Evolutionary conservation across 2,888 invertebrate genomes (phyloP).

Genomic region (Cinara cedri): DNA sequence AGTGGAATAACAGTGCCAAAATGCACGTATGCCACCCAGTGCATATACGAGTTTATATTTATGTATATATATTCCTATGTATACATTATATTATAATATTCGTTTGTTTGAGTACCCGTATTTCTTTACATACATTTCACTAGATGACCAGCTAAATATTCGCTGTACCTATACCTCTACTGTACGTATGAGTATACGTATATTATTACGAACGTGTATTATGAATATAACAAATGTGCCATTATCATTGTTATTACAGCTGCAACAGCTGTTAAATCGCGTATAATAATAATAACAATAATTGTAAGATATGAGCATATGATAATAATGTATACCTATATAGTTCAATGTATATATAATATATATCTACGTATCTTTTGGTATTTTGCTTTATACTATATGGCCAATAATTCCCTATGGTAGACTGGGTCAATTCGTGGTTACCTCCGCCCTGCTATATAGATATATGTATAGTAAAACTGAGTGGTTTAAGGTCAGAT

Average conservation of each 20-base stretch:
- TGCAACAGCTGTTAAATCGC: conserved; percentile 25
- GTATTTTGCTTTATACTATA: neutral
- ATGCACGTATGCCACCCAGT: neutral
- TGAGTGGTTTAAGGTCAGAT: neutral
- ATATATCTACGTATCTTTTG: neutral
- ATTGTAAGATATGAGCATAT: neutral
- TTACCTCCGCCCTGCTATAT: neutral
- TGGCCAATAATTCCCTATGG: neutral
- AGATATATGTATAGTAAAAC: neutral
- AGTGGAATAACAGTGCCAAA: conserved; percentile 4
- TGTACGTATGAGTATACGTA: neutral
- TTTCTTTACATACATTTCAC: neutral
- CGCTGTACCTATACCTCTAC: neutral
- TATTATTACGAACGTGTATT: neutral
- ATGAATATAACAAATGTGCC: conserved; percentile 18
- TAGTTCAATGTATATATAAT: neutral
- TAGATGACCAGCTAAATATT: conserved; percentile 1
- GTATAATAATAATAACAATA: neutral
- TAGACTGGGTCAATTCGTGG: conserved; percentile 16
- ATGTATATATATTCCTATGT: neutral
- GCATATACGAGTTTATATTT: neutral
- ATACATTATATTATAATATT: neutral
- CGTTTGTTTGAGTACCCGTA: neutral
- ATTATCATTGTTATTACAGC: conserved; percentile 45
- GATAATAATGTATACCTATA: neutral